phyloP scores from a whole-genome alignment of 1,140 invertebrate species.

The Hesperophylax magnus region DNA sequence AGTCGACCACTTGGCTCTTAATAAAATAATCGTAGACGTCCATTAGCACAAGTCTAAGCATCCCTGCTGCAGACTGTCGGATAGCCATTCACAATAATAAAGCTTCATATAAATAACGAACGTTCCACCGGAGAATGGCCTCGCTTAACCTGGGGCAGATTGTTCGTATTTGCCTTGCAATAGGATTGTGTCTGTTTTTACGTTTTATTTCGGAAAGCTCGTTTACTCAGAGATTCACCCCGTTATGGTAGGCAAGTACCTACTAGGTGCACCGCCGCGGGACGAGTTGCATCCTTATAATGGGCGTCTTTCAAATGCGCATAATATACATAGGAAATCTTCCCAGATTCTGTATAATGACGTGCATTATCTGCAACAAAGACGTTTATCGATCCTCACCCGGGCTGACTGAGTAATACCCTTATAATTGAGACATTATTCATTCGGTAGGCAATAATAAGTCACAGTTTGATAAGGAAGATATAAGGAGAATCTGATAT shows the following conservation, averaged over 20 bases:
- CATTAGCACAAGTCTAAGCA: too few species aligned
- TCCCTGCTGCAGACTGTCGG: slow-evolving; percentile 21
- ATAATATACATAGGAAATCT: slow-evolving; percentile 30
- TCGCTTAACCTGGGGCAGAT: slow-evolving; percentile 39
- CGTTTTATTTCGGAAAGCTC: slow-evolving; percentile 26
- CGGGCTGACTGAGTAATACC: slow-evolving; percentile 12
- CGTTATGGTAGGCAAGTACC: slow-evolving; percentile 2
- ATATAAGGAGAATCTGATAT: background rate
- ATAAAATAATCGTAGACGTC: too few species aligned
- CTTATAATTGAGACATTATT: slow-evolving; percentile 33
- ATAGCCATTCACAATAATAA: slow-evolving; percentile 27
- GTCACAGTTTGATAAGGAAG: slow-evolving; percentile 1
- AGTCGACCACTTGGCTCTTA: too few species aligned
- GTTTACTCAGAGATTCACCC: slow-evolving; percentile 30
- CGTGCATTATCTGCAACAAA: slow-evolving; percentile 8
- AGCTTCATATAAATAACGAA: slow-evolving; percentile 40
- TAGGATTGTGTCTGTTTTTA: slow-evolving; percentile 33
- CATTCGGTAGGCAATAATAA: background rate
- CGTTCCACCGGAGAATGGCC: slow-evolving; percentile 40
- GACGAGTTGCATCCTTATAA: slow-evolving; percentile 15
- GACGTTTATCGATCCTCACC: slow-evolving; percentile 4
- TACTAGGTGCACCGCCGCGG: slow-evolving; percentile 2
- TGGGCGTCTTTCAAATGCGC: slow-evolving; percentile 34
- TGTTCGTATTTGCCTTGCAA: slow-evolving; percentile 37
- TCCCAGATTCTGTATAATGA: slow-evolving; percentile 5